A percentile compares a stretch with the other conserved stretches of the same genome.
phyloP scores from a whole-genome alignment of 2,888 invertebrate genomes.

The Hedychridium roseum region DNA sequence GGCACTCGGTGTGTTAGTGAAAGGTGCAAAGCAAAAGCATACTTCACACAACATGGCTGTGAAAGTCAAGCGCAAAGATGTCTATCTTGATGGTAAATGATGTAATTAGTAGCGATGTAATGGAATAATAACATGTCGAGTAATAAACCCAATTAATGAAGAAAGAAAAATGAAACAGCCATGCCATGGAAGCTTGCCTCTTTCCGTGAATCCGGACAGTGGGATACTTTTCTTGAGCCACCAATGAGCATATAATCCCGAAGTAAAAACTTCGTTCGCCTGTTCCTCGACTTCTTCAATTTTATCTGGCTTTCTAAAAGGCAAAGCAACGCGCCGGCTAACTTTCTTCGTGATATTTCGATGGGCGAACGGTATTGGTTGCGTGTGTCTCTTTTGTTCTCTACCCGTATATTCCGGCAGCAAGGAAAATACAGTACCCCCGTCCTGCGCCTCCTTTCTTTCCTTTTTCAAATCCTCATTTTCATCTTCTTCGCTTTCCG shows the following conservation, averaged over 20 bases:
- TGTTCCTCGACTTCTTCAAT: slow-evolving; percentile 40
- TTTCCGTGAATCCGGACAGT: slow-evolving; percentile 46
- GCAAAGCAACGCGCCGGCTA: slow-evolving; percentile 54
- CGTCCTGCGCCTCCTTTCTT: slow-evolving; percentile 9
- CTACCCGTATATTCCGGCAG: slow-evolving; percentile 8
- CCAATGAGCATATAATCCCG: slow-evolving; percentile 91
- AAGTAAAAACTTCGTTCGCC: slow-evolving; percentile 74
- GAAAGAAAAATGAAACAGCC: slow-evolving; percentile 54
- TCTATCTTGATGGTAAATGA: slow-evolving; percentile 38
- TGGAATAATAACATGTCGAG: slow-evolving; percentile 27
- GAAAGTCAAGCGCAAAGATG: slow-evolving; percentile 45
- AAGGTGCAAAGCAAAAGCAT: slow-evolving; percentile 58
- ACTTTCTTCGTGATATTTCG: slow-evolving; percentile 34
- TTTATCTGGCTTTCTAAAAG: slow-evolving; percentile 15
- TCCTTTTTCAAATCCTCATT: slow-evolving; percentile 9
- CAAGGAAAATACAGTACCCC: slow-evolving; percentile 5
- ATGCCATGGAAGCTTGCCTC: slow-evolving; percentile 65
- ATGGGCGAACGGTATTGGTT: slow-evolving; percentile 44
- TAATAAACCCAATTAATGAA: slow-evolving; percentile 30
- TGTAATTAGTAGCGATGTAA: slow-evolving; percentile 50
- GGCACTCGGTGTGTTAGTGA: slow-evolving; percentile 32
- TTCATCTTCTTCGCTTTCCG: slow-evolving; percentile 4
- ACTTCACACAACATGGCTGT: slow-evolving; percentile 65
- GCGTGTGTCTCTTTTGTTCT: slow-evolving; percentile 36
- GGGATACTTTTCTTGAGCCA: slow-evolving; percentile 80